A percentile compares a stretch with the other conserved stretches of the same genome.
Evolutionary conservation across 1,140 invertebrate genomes (phyloP).

Genomic region (Heliconius congener): DNA sequence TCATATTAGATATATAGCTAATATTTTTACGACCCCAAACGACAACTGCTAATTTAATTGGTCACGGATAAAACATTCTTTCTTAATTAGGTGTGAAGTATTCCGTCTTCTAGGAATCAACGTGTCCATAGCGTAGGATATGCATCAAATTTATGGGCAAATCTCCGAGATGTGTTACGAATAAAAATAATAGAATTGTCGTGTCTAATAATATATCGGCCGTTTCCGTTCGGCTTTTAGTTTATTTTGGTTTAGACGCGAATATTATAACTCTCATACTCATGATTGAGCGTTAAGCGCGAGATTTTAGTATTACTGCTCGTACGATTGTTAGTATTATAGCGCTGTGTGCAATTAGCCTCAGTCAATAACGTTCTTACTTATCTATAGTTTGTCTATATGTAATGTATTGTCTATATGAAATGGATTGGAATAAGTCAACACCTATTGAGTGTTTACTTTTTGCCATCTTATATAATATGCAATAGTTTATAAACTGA

Average conservation of each 20-base stretch:
- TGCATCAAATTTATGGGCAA: slow-evolving; percentile 69
- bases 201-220: slow-evolving; percentile 77
- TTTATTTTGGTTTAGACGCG: slow-evolving; percentile 77
- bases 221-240: slow-evolving; percentile 76
- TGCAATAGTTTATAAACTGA: too few relatives aligned
- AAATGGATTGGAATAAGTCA: too few relatives aligned
- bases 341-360: slow-evolving; percentile 23
- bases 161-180: slow-evolving; percentile 74
- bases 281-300: slow-evolving; percentile 44
- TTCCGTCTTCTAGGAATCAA: slow-evolving; percentile 63
- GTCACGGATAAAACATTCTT: slow-evolving; percentile 37
- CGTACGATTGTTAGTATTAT: slow-evolving; percentile 31
- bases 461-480: too few relatives aligned
- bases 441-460: too few relatives aligned
- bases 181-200: slow-evolving; percentile 81
- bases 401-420: background rate
- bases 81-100: slow-evolving; percentile 63
- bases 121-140: slow-evolving; percentile 57
- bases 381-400: background rate
- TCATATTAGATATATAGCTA: slow-evolving; percentile 2
- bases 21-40: background rate
- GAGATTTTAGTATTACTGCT: slow-evolving; percentile 59
- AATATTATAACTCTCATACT: slow-evolving; percentile 73
- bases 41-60: slow-evolving; percentile 14
- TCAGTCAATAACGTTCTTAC: background rate